These are phyloP conservation scores for Ectemnius cavifrons DNA, from an alignment of 2,888 invertebrate genomes.

Conservation along the genomic window DNA sequence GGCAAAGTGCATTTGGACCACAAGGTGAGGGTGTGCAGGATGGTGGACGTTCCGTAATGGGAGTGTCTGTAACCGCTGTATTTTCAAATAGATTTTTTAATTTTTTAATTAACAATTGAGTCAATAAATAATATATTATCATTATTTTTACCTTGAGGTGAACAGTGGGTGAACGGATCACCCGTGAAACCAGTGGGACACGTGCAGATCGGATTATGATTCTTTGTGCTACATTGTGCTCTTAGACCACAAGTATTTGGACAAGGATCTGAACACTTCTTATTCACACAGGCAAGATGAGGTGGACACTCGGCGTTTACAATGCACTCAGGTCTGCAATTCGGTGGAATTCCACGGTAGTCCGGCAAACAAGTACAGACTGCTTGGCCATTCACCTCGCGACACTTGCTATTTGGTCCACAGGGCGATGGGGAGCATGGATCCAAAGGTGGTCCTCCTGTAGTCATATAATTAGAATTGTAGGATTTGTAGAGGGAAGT, in stretches of 20 bases:
- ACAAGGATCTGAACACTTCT: constrained; percentile 93
- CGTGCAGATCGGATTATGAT: constrained; percentile 93
- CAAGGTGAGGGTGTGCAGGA: constrained; percentile 91
- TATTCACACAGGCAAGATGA: constrained; percentile 90
- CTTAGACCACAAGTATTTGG: constrained; percentile 92
- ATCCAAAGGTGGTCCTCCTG: constrained; percentile 76
- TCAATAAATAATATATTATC: background rate
- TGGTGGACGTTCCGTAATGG: constrained; percentile 83
- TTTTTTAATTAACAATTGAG: background rate
- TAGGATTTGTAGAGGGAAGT: background rate
- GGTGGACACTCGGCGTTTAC: constrained; percentile 92
- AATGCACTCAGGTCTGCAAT: constrained; percentile 91
- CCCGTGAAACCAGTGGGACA: constrained; percentile 92
- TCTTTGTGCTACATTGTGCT: constrained; percentile 89
- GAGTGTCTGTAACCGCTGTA: constrained; percentile 39
- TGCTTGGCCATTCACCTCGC: constrained; percentile 87
- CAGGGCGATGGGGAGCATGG: constrained; percentile 92
- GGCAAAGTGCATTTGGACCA: constrained; percentile 90
- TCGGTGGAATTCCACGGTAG: constrained; percentile 88
- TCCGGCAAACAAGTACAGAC: constrained; percentile 91
- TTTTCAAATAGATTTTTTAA: background rate
- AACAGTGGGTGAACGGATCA: constrained; percentile 90
- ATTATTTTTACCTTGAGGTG: constrained; percentile 82
- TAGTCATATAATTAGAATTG: background rate
- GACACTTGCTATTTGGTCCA: constrained; percentile 92